Conservation (phyloP, 2,797 vertebrate genomes). For the Pempheris klunzingeri region DNA sequence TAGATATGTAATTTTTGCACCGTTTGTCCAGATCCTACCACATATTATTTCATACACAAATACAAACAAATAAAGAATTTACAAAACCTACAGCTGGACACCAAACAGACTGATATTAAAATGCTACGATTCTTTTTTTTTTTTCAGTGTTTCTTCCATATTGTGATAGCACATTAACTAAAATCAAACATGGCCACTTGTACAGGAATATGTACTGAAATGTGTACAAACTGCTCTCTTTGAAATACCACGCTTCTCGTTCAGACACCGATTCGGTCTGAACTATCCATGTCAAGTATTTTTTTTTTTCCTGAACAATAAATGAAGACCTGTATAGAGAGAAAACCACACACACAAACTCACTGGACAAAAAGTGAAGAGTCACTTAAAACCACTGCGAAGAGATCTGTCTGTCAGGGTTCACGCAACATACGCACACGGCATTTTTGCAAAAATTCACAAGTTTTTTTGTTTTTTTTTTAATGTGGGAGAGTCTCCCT, state of each 20-base stretch:
- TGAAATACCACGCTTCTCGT: slow-evolving; percentile 48
- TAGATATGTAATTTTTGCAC: slow-evolving; percentile 67
- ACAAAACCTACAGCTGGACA: slow-evolving; percentile 80
- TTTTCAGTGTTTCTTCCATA: slow-evolving; percentile 59
- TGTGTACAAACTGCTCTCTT: slow-evolving; percentile 67
- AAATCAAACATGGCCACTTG: slow-evolving; percentile 72
- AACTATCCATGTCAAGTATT: slow-evolving; percentile 65
- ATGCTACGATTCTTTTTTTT: slow-evolving; percentile 73
- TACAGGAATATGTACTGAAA: slow-evolving; percentile 59
- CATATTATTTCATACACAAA: slow-evolving; percentile 70
- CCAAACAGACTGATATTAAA: slow-evolving; percentile 78
- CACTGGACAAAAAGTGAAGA: slow-evolving; percentile 78
- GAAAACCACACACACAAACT: slow-evolving; percentile 63
- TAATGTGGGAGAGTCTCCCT: slow-evolving; percentile 45
- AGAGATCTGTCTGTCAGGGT: slow-evolving; percentile 67
- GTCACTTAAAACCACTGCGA: slow-evolving; percentile 74
- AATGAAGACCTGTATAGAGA: slow-evolving; percentile 77
- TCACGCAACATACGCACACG: slow-evolving; percentile 69
- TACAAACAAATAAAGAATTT: slow-evolving; percentile 79
- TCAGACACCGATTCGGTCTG: slow-evolving; percentile 56
- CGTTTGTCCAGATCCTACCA: slow-evolving; percentile 69
- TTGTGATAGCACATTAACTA: slow-evolving; percentile 72
- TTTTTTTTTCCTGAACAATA: slow-evolving; percentile 73
- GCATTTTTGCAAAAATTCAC: slow-evolving; percentile 70
- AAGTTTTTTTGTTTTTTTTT: slow-evolving; percentile 53